phyloP scores from a whole-genome alignment of 1,140 invertebrate species.

The Drosophila pandora region DNA sequence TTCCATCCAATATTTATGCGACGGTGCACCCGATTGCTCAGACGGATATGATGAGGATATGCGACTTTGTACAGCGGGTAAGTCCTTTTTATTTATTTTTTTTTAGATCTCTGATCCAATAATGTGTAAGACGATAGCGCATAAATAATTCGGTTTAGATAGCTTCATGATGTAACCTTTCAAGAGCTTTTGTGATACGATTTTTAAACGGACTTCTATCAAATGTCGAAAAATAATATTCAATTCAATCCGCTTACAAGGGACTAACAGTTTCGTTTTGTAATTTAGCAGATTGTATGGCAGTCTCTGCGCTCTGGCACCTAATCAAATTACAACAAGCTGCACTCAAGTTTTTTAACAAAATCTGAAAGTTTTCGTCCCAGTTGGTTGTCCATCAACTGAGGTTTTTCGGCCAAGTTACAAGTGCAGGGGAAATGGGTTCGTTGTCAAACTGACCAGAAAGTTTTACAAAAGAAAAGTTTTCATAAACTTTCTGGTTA shows the following conservation, averaged over 20 bases:
- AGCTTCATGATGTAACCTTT: not conserved
- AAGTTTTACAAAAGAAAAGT: slow-evolving; percentile 21
- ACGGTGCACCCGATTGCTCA: slow-evolving; percentile 96
- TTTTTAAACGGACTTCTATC: too few relatives aligned
- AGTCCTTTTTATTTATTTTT: slow-evolving; percentile 59
- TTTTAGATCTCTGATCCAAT: slow-evolving; percentile 30
- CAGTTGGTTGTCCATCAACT: slow-evolving; percentile 46
- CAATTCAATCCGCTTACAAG: slow-evolving; percentile 5
- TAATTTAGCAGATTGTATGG: slow-evolving; percentile 47
- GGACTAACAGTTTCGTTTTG: slow-evolving; percentile 36
- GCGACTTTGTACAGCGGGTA: slow-evolving; percentile 96
- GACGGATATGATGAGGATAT: slow-evolving; percentile 94
- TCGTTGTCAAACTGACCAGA: slow-evolving; percentile 17
- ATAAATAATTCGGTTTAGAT: slow-evolving; percentile 39
- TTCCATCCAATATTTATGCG: slow-evolving; percentile 97
- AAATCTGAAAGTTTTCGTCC: slow-evolving; percentile 49
- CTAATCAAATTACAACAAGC: slow-evolving; percentile 66
- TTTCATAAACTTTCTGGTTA: not conserved
- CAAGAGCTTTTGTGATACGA: too few relatives aligned
- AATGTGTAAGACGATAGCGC: slow-evolving; percentile 16
- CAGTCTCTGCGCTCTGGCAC: slow-evolving; percentile 12
- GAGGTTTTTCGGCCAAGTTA: slow-evolving; percentile 16
- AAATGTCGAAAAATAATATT: slow-evolving; percentile 24
- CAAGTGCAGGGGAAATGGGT: slow-evolving; percentile 30
- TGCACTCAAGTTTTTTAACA: slow-evolving; percentile 39